phyloP scores from a whole-genome alignment of 2,113 vertebrate species.

The Myiagra hebetior region DNA sequence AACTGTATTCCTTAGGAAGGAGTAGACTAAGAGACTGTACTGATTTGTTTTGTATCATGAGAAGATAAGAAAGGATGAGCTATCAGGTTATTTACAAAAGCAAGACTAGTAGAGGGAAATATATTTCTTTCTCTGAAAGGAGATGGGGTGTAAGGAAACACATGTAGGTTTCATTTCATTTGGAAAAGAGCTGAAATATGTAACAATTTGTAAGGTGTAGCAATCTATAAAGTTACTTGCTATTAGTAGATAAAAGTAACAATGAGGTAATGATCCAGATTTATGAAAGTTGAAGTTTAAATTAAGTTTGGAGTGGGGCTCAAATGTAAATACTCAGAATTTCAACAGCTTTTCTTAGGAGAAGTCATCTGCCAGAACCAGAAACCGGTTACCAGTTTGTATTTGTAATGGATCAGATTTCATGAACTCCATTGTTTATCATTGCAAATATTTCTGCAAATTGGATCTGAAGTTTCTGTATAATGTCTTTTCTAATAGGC shows the following conservation, averaged over 20 bases:
- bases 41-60: not conserved
- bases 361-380: not conserved
- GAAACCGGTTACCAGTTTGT: not conserved
- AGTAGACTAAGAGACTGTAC: not conserved
- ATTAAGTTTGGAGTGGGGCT: not conserved
- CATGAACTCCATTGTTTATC: not conserved
- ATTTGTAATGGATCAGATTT: not conserved
- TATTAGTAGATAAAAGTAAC: not conserved
- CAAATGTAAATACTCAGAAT: not conserved
- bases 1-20: not conserved
- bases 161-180: not conserved
- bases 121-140: not conserved
- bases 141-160: not conserved
- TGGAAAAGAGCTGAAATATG: not conserved
- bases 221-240: not conserved
- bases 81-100: not conserved
- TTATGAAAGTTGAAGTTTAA: not conserved
- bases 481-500: not conserved
- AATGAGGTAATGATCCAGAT: not conserved
- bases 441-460: not conserved
- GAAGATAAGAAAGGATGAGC: not conserved
- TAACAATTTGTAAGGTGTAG: not conserved
- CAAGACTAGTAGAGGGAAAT: not conserved
- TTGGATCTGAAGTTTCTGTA: not conserved
- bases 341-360: not conserved